These are phyloP conservation scores for Sebastes alutus DNA, from an alignment of 2,797 vertebrate species.

Conservation along the genomic window DNA sequence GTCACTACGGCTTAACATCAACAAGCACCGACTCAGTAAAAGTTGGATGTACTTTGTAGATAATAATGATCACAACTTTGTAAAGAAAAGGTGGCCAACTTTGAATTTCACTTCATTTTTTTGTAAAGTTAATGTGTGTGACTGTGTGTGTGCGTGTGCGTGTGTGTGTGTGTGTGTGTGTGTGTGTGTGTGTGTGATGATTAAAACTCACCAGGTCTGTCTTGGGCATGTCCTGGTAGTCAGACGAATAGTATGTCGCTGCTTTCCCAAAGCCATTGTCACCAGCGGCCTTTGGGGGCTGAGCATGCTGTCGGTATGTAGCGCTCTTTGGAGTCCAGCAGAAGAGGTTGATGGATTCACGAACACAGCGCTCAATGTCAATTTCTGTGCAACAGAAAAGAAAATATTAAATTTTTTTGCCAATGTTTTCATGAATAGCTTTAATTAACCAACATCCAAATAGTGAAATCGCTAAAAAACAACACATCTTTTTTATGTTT, in stretches of 20 bases:
- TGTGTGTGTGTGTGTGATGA: neutral
- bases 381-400: slow-evolving; percentile 84
- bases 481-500: neutral
- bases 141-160: neutral
- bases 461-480: neutral
- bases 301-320: slow-evolving; percentile 93
- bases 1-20: neutral
- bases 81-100: neutral
- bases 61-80: neutral
- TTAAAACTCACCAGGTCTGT: slow-evolving; percentile 88
- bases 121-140: neutral
- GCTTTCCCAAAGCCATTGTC: slow-evolving; percentile 81
- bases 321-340: slow-evolving; percentile 97
- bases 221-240: slow-evolving; percentile 89
- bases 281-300: slow-evolving; percentile 79
- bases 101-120: neutral
- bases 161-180: neutral
- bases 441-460: neutral
- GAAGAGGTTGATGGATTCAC: slow-evolving; percentile 96
- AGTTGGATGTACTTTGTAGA: neutral
- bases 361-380: slow-evolving; percentile 96
- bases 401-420: neutral
- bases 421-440: neutral
- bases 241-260: slow-evolving; percentile 83
- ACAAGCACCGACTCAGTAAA: neutral